phyloP scores from a whole-genome alignment of 2,113 vertebrate species.

The Acrocephalus arundinaceus region DNA sequence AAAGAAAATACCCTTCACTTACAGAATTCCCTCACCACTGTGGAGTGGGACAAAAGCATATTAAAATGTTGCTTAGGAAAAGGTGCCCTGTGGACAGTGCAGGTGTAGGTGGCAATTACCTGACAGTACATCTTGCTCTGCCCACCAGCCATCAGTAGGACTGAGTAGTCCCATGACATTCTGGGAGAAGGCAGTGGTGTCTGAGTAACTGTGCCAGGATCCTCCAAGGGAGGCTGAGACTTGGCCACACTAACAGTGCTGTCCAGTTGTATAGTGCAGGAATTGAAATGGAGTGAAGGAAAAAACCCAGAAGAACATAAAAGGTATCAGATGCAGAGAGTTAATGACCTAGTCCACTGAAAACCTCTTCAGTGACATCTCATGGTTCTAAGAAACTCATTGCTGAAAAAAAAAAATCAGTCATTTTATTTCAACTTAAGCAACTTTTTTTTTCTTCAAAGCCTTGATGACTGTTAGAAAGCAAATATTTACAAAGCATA shows the following conservation, averaged over 20 bases:
- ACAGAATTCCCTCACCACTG: neutral
- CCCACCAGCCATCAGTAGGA: neutral
- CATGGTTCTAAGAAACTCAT: constrained; percentile 19
- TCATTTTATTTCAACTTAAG: neutral
- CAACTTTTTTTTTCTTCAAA: neutral
- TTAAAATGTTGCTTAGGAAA: neutral
- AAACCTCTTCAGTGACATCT: constrained; percentile 19
- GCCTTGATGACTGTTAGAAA: constrained; percentile 5
- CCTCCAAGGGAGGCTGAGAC: neutral
- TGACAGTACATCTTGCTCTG: neutral
- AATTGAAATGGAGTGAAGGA: neutral
- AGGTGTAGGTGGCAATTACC: neutral
- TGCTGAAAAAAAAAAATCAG: constrained; percentile 31
- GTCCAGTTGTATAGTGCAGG: neutral
- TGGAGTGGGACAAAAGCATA: neutral
- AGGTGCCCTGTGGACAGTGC: neutral
- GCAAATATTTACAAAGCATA: neutral
- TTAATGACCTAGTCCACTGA: constrained; percentile 62
- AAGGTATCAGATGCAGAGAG: constrained; percentile 74
- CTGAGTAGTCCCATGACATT: neutral
- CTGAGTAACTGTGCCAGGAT: neutral
- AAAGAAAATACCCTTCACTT: neutral
- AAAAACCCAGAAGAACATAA: neutral
- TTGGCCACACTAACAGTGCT: neutral
- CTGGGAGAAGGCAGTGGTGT: neutral